Conservation (phyloP, 2,888 invertebrate genomes). For the Hypolimnas misippus region DNA sequence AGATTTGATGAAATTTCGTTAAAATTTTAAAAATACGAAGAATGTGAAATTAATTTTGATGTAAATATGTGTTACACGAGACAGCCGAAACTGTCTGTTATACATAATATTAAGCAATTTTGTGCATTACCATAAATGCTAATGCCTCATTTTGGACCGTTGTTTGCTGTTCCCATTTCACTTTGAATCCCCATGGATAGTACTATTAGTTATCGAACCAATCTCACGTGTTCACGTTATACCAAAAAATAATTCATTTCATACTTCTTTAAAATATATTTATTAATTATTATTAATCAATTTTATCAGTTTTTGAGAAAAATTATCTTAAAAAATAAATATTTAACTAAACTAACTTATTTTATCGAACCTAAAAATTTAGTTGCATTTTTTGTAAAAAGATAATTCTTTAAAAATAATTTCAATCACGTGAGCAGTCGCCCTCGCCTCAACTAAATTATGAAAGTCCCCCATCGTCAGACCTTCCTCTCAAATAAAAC, state of each 20-base stretch:
- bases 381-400: too few relatives aligned
- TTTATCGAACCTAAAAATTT: too few relatives aligned
- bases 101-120: constrained; percentile 52
- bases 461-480: too few relatives aligned
- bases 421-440: too few relatives aligned
- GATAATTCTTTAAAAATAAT: too few relatives aligned
- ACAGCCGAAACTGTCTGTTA: background rate
- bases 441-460: too few relatives aligned
- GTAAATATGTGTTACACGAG: constrained; percentile 6
- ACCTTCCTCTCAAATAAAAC: too few relatives aligned
- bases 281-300: too few relatives aligned
- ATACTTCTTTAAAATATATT: background rate
- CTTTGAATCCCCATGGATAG: constrained; percentile 41
- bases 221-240: background rate
- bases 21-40: too few relatives aligned
- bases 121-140: constrained; percentile 67
- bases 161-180: constrained; percentile 52
- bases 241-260: background rate
- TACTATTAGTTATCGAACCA: constrained; percentile 21
- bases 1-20: too few relatives aligned
- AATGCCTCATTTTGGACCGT: constrained; percentile 56
- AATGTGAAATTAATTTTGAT: background rate
- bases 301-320: background rate
- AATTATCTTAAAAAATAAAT: too few relatives aligned
- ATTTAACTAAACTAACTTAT: too few relatives aligned